Conservation (phyloP, 1,140 invertebrate genomes). For the Polypedilum pembai region DNA sequence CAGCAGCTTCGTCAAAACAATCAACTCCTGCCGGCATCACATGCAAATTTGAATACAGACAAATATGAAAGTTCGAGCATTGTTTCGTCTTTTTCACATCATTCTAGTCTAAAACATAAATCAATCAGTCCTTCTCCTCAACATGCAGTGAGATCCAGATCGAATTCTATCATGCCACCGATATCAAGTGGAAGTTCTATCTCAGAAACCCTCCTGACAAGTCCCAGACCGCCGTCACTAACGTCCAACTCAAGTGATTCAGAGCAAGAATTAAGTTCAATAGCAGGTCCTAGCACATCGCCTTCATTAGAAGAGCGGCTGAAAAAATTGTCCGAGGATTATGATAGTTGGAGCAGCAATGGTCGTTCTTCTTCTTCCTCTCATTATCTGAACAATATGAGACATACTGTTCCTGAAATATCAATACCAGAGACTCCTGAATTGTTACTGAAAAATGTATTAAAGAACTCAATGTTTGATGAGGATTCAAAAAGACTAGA, state of each 20-base stretch:
- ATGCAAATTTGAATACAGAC: constrained; percentile 35
- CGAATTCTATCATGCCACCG: constrained; percentile 28
- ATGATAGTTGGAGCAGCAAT: constrained; percentile 78
- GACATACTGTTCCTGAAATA: constrained; percentile 15
- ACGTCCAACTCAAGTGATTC: constrained; percentile 54
- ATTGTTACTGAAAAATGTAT: constrained; percentile 75
- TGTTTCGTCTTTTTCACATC: constrained; percentile 26
- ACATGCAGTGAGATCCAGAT: constrained; percentile 31
- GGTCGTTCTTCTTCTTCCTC: constrained; percentile 40
- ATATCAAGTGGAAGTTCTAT: constrained; percentile 30
- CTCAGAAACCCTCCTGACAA: constrained; percentile 36
- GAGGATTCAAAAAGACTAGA: constrained; percentile 90
- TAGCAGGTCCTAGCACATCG: constrained; percentile 48
- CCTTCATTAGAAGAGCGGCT: constrained; percentile 81
- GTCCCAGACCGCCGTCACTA: constrained; percentile 49
- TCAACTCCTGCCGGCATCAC: constrained; percentile 42
- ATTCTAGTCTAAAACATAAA: constrained; percentile 41
- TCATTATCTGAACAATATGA: constrained; percentile 19
- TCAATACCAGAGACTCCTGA: constrained; percentile 73
- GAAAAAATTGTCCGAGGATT: constrained; percentile 80
- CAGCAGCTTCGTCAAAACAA: constrained; percentile 39
- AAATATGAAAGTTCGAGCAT: not conserved
- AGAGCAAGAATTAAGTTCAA: constrained; percentile 34
- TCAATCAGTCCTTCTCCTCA: constrained; percentile 32
- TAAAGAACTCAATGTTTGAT: constrained; percentile 90